Percentiles rank a stretch among this genome's conserved stretches.
These are phyloP conservation scores for Liasis olivaceus DNA, from an alignment of 2,797 vertebrate genomes.

Conservation along the genomic window DNA sequence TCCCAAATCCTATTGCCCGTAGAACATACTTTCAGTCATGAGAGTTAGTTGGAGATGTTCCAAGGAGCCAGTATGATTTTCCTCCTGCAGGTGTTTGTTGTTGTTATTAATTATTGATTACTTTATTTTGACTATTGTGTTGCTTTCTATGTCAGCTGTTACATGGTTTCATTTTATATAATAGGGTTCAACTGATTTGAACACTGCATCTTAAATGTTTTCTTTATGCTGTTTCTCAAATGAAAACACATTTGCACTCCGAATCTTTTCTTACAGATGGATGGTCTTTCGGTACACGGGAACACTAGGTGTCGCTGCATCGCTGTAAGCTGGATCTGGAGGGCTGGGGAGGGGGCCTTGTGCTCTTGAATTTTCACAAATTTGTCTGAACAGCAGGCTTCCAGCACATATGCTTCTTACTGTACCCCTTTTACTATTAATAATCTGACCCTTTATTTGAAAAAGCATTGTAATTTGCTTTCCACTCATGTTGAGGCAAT, in stretches of 20 bases:
- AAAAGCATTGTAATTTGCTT: neutral
- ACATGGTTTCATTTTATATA: neutral
- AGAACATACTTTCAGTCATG: neutral
- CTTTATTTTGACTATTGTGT: neutral
- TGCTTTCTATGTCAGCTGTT: neutral
- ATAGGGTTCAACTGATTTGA: neutral
- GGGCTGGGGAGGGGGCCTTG: too few species aligned
- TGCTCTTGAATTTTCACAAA: neutral
- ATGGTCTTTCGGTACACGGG: neutral
- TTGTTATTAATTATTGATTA: neutral
- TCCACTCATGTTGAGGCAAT: neutral
- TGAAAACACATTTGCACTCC: neutral
- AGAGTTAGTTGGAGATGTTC: neutral
- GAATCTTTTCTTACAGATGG: neutral
- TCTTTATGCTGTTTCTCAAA: neutral
- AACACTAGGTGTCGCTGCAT: constrained; percentile 6
- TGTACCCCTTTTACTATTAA: neutral
- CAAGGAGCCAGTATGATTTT: neutral
- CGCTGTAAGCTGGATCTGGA: neutral
- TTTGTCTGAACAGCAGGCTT: neutral
- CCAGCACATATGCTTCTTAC: neutral
- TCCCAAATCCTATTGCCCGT: neutral
- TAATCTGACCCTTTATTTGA: constrained; percentile 11
- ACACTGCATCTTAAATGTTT: neutral
- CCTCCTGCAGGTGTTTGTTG: neutral